Evolutionary conservation across 2,888 invertebrate genomes (phyloP), one percentile per base, ranked within the genome.

Genomic region (Hyalella azteca): DNA sequence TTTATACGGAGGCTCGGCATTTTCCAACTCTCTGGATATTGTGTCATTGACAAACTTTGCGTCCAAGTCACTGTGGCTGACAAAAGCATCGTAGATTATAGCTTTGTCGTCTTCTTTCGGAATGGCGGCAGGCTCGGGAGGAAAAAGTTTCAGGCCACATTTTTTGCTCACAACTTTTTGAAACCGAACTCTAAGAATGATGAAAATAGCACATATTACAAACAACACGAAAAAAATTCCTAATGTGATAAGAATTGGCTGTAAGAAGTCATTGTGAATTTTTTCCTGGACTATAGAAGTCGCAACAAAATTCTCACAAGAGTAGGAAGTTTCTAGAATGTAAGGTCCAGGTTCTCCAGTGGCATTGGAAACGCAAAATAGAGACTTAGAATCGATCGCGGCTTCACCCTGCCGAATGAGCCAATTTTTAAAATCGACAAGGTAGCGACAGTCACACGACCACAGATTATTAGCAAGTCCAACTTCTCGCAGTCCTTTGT

Each of bases 51-150:
- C 95, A 88, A 96, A 96, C 77, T 93, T 92, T 87, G 96, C 95
- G 88, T 97, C 97, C 88, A 95, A 94, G 82, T 94, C 93, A 87
- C 95, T 95, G 89, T 98, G 98, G 86, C 95, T 94, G 85, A 98
- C 93, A 89, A 97, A 98, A 79, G 96, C 97, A 89, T 98, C 98
- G 88, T 95, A 97, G 76, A 95, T 91, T 86, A 95, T 92, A 50
- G 87, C 87, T 26, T 75, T 78, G 13, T 82, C 84, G 48, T 81
- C 82, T 26, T 83, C 81, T 50, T 81, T 78, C 40, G 77, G 19
- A 40, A 78, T 73, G 13, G 50, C 77, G 40, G 79, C 76, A 36
- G 77, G 59, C 49, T 82, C 81, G 3, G 81, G 75, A 15, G 83
- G 81, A 48, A 85, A 79, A 66, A 81, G 81, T 41, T 83, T 83